Conservation (phyloP, 1,140 invertebrate genomes). For the Phenacoccus solenopsis region DNA sequence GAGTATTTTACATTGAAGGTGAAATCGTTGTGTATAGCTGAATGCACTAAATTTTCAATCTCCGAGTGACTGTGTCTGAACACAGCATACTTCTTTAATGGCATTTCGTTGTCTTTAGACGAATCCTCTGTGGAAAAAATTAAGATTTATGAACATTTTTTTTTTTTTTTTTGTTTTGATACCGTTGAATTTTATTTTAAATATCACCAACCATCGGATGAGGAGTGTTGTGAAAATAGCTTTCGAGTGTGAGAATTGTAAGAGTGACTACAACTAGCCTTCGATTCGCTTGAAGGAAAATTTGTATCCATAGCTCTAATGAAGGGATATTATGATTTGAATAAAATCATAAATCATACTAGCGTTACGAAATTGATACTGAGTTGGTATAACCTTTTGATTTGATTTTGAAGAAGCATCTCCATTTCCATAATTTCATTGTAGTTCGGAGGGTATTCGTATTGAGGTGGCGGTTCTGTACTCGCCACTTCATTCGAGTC, state of each 20-base stretch:
- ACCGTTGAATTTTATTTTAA: background rate
- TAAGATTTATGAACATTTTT: no score
- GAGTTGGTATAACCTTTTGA: background rate
- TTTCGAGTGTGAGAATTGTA: background rate
- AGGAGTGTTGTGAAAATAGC: background rate
- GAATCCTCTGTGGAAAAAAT: background rate
- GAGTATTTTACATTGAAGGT: background rate
- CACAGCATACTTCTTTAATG: background rate
- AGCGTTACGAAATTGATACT: no score
- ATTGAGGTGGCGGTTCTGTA: slow-evolving; percentile 49
- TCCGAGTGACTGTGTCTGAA: no score
- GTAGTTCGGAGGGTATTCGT: slow-evolving; percentile 56
- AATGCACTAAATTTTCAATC: no score
- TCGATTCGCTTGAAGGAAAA: no score
- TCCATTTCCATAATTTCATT: slow-evolving; percentile 47
- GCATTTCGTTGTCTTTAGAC: background rate
- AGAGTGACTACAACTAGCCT: background rate
- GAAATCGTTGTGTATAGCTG: no score
- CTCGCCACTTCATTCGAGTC: slow-evolving; percentile 39
- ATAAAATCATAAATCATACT: no score
- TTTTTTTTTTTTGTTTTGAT: no score
- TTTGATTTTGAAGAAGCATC: background rate
- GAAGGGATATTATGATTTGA: no score
- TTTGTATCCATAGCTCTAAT: no score
- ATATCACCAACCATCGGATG: background rate